phyloP scores from a whole-genome alignment of 2,113 vertebrate genomes.

The Picathartes gymnocephalus region DNA sequence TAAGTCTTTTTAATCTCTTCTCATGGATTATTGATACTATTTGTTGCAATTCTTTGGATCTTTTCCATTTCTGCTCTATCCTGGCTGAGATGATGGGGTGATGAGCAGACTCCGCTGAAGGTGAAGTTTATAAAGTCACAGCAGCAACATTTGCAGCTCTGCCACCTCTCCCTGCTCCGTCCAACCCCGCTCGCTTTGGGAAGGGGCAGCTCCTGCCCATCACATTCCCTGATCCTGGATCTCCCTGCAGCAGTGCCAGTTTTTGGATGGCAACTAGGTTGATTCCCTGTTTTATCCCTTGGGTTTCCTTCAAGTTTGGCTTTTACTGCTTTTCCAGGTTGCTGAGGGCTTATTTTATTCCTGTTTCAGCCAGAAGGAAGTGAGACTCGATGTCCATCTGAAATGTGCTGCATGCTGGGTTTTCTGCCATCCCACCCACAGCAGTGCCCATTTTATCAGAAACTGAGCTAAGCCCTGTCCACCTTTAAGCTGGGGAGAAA shows the following conservation, averaged over 20 bases:
- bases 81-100: neutral
- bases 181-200: neutral
- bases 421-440: neutral
- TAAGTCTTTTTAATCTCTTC: slow-evolving; percentile 11
- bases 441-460: neutral
- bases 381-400: neutral
- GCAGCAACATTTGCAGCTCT: neutral
- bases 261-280: neutral
- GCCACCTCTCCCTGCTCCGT: neutral
- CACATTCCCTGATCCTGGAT: accelerated
- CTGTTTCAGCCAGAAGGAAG: neutral
- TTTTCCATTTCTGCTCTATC: slow-evolving; percentile 1
- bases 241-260: neutral
- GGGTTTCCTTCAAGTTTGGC: neutral
- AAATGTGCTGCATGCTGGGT: neutral
- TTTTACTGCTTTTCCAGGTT: neutral
- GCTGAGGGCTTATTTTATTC: neutral
- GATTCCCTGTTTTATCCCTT: neutral
- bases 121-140: neutral
- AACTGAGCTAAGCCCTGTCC: neutral
- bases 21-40: slow-evolving; percentile 46
- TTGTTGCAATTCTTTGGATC: slow-evolving; percentile 27
- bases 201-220: neutral
- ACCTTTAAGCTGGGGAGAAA: neutral
- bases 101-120: neutral